These are phyloP conservation scores for Cordilura impudica DNA, from an alignment of 2,888 invertebrate species.

Conservation along the genomic window DNA sequence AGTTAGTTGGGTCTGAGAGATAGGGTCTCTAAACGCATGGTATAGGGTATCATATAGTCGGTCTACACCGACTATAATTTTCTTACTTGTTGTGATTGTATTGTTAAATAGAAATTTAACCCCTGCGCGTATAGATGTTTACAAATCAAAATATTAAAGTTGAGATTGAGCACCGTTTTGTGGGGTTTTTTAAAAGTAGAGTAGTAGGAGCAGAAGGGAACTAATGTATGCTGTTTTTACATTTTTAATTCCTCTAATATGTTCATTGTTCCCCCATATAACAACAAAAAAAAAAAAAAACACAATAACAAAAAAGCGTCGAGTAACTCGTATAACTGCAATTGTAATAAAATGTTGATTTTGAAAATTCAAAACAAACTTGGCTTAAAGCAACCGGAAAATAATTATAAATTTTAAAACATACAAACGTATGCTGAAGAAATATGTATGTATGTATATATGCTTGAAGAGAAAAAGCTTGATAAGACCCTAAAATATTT, in stretches of 20 bases:
- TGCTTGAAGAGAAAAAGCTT: conserved; percentile 7
- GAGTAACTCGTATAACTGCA: conserved; percentile 26
- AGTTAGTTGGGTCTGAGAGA: no score
- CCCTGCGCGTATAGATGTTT: no score
- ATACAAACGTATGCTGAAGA: conserved; percentile 16
- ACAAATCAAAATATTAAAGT: no score
- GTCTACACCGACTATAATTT: no score
- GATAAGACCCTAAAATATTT: conserved; percentile 37
- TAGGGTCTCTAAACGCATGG: no score
- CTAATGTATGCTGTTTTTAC: background rate
- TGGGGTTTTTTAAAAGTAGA: background rate
- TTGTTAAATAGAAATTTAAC: no score
- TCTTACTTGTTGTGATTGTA: no score
- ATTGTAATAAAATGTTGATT: conserved; percentile 44
- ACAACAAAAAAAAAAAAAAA: no score
- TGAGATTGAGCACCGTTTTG: background rate
- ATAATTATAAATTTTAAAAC: conserved; percentile 54
- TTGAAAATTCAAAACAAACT: conserved; percentile 32
- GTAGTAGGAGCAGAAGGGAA: background rate
- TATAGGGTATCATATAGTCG: no score
- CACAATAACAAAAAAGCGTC: conserved; percentile 28
- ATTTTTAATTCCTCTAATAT: background rate
- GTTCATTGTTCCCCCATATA: background rate
- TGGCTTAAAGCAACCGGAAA: conserved; percentile 58
- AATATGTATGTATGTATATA: conserved; percentile 13